Evolutionary conservation across 2,797 vertebrate genomes (phyloP).

Genomic region (Rhinogobio ventralis): DNA sequence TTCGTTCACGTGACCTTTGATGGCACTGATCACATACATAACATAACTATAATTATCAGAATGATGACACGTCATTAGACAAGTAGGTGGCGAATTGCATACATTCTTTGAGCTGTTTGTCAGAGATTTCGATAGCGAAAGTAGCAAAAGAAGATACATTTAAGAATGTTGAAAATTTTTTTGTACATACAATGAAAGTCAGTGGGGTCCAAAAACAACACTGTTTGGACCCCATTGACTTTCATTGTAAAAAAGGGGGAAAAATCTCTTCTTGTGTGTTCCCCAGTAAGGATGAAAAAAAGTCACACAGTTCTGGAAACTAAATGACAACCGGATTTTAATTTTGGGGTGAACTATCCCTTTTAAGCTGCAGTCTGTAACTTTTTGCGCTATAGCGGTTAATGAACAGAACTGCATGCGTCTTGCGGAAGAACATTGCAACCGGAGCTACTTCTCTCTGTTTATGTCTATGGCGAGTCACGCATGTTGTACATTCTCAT

Average conservation of each 20-base stretch:
- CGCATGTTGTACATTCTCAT: no score
- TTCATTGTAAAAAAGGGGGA: neutral
- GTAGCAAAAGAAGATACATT: neutral
- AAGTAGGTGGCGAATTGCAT: neutral
- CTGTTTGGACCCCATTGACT: neutral
- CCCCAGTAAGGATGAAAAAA: neutral
- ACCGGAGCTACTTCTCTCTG: no score
- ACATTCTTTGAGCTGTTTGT: neutral
- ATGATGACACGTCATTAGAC: neutral
- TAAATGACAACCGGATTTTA: neutral
- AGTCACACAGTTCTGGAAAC: neutral
- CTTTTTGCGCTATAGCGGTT: no score
- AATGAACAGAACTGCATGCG: no score
- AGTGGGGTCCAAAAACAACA: neutral
- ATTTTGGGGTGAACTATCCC: neutral
- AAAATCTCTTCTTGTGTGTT: neutral
- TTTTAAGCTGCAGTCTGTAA: no score
- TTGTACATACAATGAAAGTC: slow-evolving; percentile 1
- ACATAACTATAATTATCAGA: neutral
- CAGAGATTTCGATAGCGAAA: neutral
- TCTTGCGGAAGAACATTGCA: no score
- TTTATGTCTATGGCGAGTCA: no score
- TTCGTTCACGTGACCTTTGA: slow-evolving; percentile 3
- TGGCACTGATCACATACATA: neutral
- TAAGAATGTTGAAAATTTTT: neutral